Base-by-base conservation (phyloP, 2,113 vertebrate species). In the Phalacrocorax brasilianus region DNA sequence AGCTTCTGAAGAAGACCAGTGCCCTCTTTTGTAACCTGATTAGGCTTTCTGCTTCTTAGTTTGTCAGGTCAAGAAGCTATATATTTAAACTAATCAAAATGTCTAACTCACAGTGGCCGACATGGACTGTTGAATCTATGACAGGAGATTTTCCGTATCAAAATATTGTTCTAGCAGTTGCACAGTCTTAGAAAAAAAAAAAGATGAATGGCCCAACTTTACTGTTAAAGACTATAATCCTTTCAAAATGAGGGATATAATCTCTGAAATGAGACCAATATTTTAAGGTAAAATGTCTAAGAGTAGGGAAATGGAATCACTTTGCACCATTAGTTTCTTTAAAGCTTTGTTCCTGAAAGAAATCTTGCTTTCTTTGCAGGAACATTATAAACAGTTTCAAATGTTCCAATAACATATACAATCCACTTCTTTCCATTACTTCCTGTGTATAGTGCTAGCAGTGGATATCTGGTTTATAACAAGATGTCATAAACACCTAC, bases 121-220 rank as follows among this genome's bases (percentile, higher is more conserved):
- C 33, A 6, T 1, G 1, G n/a, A 24, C 59, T 2, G 0, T 45
- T 53, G 42, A 72, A 55, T 82, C 12, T 59, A 17, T 83, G 49
- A 52, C 27, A 80, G 11, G 30, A 67, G 27, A 52, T 73, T 66
- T 88, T 61, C 35, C 5, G 1, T 3, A 52, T 85, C 16, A 71
- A 74, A 78, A 45, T 13, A 47, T 5, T 35, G 33, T n/a, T 80
- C 35, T 1, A 83, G 18, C 22, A 71, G 26, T 27, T 61, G 30
- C 35, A 17, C 6, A 62, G 26, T 40, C 26, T 45, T 50, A 68
- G 26, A 49, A 15, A 82, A 84, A 78, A 78, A 63, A 21, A 73
- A 72, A 38, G 9, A 23, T 38, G 19, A 73, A 7, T 62, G 27
- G 8, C 30, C 20, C 8, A 19, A 14, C 45, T 76, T 9, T 52